Evolutionary conservation across 2,888 invertebrate species (phyloP).

Genomic region (Sericinus montela): DNA sequence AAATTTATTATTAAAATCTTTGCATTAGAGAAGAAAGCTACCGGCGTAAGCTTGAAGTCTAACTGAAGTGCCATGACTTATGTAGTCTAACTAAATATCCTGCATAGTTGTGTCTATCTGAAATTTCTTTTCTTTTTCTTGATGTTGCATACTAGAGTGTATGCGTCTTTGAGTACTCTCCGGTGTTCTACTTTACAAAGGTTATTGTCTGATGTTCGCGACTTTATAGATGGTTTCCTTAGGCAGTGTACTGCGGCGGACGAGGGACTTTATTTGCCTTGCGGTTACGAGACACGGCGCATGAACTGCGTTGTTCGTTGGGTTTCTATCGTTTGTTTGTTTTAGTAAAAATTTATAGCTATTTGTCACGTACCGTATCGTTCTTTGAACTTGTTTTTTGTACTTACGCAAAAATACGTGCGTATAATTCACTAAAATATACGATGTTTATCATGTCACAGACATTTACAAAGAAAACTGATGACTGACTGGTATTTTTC

Average conservation of each 20-base stretch:
- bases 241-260: conserved; percentile 7
- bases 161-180: conserved; percentile 14
- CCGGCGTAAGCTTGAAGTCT: too few relatives aligned
- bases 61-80: background rate
- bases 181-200: conserved; percentile 15
- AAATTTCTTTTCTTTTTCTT: conserved; percentile 9
- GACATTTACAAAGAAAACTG: conserved; percentile 18
- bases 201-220: conserved; percentile 6
- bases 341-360: conserved; percentile 66
- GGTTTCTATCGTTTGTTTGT: conserved; percentile 54
- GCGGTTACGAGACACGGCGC: conserved; percentile 34
- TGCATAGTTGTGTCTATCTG: conserved; percentile 3
- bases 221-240: conserved; percentile 11
- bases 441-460: conserved; percentile 14
- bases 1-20: too few relatives aligned
- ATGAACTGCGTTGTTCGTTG: conserved; percentile 53
- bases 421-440: conserved; percentile 18
- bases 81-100: conserved; percentile 3
- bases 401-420: conserved; percentile 25
- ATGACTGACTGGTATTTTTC: conserved; percentile 19
- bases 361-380: conserved; percentile 39
- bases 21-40: too few relatives aligned
- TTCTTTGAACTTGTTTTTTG: conserved; percentile 49
- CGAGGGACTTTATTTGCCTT: conserved; percentile 18
- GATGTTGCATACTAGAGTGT: conserved; percentile 13